Conservation (phyloP, 2,888 invertebrate genomes). For the Protophormia terraenovae region DNA sequence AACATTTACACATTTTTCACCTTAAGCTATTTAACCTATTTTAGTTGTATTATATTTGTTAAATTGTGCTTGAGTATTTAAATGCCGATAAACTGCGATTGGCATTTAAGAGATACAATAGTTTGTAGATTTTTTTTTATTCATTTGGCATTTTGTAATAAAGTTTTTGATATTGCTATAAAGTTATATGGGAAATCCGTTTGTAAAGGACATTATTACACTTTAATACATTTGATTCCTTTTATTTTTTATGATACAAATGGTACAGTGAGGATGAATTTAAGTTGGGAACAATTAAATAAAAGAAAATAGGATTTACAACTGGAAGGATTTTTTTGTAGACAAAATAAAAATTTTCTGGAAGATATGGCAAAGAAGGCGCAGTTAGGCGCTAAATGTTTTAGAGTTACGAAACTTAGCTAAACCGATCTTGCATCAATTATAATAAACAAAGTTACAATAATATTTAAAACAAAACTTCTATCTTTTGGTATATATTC, state of each 20-base stretch:
- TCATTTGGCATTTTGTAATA: neutral
- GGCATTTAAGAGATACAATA: conserved; percentile 28
- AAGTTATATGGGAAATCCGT: neutral
- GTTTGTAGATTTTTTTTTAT: neutral
- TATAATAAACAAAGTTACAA: neutral
- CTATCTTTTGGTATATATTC: no score
- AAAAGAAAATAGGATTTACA: no score
- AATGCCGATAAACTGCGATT: conserved; percentile 22
- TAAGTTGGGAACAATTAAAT: no score
- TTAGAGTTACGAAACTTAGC: no score
- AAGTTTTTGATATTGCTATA: conserved; percentile 5
- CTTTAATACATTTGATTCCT: no score
- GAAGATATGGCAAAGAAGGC: no score
- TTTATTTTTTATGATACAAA: no score
- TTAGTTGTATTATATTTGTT: conserved; percentile 9
- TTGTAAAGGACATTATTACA: neutral
- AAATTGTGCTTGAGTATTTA: conserved; percentile 12
- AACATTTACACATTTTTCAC: conserved; percentile 1
- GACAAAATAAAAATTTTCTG: no score
- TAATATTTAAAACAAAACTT: neutral
- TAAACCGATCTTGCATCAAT: no score
- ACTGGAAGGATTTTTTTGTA: no score
- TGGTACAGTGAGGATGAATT: no score
- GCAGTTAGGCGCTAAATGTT: no score
- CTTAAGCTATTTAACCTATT: conserved; percentile 30